Base-by-base conservation (phyloP, 2,113 vertebrate species). In the Elgaria multicarinata region DNA sequence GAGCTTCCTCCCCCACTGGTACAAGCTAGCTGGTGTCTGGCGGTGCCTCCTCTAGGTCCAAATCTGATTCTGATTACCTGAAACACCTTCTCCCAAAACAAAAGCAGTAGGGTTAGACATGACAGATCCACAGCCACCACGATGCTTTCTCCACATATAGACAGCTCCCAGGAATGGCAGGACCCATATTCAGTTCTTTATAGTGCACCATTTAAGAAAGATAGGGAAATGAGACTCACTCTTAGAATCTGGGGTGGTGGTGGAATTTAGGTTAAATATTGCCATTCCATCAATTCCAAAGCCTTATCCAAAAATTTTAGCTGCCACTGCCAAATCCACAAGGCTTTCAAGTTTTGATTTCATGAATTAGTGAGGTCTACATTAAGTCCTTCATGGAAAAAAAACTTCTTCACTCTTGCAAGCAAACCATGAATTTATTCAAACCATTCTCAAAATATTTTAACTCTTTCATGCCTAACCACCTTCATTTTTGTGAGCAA, bases 231-330 rank as follows among this genome's bases (percentile, higher is more conserved):
- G 4, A 58, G 18, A 44, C 16, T 62, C 77, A 55, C 28, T 44
- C 44, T 81, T 16, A 42, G 26, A 88, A 88, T n/a, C 53, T 7
- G 39, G 9, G 44, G 9, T n/a, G 31, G 55, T 8, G 20, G 13
- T 50, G 2, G 46, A 71, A 42, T 81, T 72, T 67, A 6, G 33
- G 26, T 74, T 64, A 46, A 82, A 74, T 74, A 58, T 74, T 88
- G 16, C 58, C 22, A n/a, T 83, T 83, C 69, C 26, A 64, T 74
- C 67, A n/a, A 22, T 88, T 83, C n/a, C 50, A 74, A 72, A 88
- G 64, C 28, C 16, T 72, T 81, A 72, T 81, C 36, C 66, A 44
- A 88, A 80, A 88, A 74, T 62, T 55, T 16, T 42, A 44, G 66
- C 44, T 31, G 50, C 4, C 67, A 42, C 13, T 14, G 64, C 79